These are phyloP conservation scores for Lithophane leautieri DNA, from an alignment of 2,888 invertebrate genomes.

Conservation along the genomic window DNA sequence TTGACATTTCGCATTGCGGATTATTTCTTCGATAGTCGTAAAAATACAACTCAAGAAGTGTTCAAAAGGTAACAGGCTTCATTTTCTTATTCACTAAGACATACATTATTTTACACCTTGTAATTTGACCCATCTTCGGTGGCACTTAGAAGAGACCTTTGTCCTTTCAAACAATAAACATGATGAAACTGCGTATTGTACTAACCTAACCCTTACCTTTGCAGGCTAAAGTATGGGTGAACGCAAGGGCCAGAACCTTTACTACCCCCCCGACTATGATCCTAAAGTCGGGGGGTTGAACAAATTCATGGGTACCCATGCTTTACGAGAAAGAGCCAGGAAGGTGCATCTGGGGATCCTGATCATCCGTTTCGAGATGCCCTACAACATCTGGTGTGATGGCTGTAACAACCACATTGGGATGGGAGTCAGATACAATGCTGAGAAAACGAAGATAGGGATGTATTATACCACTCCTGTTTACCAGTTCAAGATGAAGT, in stretches of 20 bases:
- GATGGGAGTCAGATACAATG: conserved; percentile 99
- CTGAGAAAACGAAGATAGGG: conserved; percentile 97
- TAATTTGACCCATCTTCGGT: not conserved
- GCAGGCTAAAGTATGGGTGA: conserved; percentile 95
- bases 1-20: conserved; percentile 17
- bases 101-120: not conserved
- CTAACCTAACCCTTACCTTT: conserved; percentile 47
- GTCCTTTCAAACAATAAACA: not conserved
- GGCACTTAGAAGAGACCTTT: not conserved
- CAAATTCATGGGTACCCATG: conserved; percentile 98
- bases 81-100: not conserved
- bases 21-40: not conserved
- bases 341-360: conserved; percentile 98
- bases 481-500: conserved; percentile 99
- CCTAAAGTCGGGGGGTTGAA: conserved; percentile 98
- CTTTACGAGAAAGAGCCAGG: conserved; percentile 98
- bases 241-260: conserved; percentile 98
- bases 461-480: conserved; percentile 99
- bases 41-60: not conserved
- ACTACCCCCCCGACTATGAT: conserved; percentile 99
- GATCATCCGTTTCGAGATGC: conserved; percentile 99
- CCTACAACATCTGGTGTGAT: conserved; percentile 99
- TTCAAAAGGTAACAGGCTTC: conserved; percentile 13
- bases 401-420: conserved; percentile 99
- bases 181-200: conserved; percentile 1